Base-by-base conservation (phyloP, 1,140 invertebrate genomes). In the Lepeophtheirus salmonis region DNA sequence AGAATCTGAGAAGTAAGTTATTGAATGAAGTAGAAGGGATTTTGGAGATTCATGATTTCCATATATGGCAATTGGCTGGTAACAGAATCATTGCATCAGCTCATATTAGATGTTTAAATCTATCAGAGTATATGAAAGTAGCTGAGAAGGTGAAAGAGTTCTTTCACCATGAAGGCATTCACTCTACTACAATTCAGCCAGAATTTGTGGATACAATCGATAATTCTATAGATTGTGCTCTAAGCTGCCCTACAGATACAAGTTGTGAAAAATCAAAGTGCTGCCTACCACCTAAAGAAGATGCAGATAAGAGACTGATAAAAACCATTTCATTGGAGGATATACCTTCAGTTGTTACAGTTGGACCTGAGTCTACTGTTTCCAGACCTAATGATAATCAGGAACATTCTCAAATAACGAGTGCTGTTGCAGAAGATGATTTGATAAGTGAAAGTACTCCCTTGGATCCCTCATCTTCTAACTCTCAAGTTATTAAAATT, bases 111-210 rank as follows among this genome's bases (percentile, higher is more conserved):
- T 84, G 73, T 53, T 62, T 64, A 18, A 67, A 67, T 54, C 60
- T 66, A 56, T 53, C 65, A 63, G 60, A 64, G 58, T 67, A 67
- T 60, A 67, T 67, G 65, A 64, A 63, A 21, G 59, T 90, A 64
- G 87, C 87, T 0, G 87, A 90, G 71, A 86, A 89, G 72, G 86
- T 92, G 0, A 92, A 94, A 71, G 86, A 91, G 70, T 91, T 91
- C 75, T 91, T 92, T 70, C 86, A 89, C 67, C 89, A 89, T 69
- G 87, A 92, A 72, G 85, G 86, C 17, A 89, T 89, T 65, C 83
- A 85, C 69, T 89, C 86, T 2, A 90, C 87, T 1, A 92, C 89
- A 1, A 91, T 94, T 70, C 88, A 94, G 68, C 89, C 89, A 0
- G 89, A 94, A 77, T 91, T 94, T 69, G 80, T 88, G 41, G 83